Conservation (phyloP, 2,888 invertebrate species). For the Lepidocyrtoides sp. region DNA sequence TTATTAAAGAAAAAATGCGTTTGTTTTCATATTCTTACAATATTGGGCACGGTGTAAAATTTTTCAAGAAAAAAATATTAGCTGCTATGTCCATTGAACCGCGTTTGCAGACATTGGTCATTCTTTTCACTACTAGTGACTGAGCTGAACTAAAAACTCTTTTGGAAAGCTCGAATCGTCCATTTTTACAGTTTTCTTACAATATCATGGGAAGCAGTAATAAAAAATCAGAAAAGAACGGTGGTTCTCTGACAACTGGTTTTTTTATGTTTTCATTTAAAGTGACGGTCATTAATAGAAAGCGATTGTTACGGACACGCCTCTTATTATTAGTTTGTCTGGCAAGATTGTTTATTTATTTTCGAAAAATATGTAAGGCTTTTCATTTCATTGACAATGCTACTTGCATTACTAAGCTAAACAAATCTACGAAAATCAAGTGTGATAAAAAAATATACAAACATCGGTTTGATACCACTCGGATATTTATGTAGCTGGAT, state of each 20-base stretch:
- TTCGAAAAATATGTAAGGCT: not conserved
- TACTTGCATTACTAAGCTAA: no score
- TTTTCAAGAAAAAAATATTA: no score
- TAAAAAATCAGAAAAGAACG: not conserved
- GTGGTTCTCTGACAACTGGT: not conserved
- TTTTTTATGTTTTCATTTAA: not conserved
- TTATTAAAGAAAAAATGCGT: not conserved
- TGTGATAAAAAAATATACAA: no score
- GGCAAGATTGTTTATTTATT: not conserved
- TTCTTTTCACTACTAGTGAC: not conserved
- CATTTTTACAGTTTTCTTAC: not conserved
- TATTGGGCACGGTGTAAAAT: no score
- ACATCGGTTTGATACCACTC: no score
- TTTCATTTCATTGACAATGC: not conserved
- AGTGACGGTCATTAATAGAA: not conserved
- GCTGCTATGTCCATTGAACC: no score
- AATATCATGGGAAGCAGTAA: not conserved
- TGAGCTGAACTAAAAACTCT: not conserved
- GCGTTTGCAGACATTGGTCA: no score
- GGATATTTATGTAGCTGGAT: no score
- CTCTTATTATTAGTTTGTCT: no score
- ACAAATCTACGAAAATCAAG: no score
- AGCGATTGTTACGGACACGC: not conserved
- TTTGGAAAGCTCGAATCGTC: not conserved
- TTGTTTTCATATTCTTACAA: not conserved